These are phyloP conservation scores for Tympanoctomys barrerae DNA, from an alignment of 2,797 vertebrate species.

Conservation along the genomic window DNA sequence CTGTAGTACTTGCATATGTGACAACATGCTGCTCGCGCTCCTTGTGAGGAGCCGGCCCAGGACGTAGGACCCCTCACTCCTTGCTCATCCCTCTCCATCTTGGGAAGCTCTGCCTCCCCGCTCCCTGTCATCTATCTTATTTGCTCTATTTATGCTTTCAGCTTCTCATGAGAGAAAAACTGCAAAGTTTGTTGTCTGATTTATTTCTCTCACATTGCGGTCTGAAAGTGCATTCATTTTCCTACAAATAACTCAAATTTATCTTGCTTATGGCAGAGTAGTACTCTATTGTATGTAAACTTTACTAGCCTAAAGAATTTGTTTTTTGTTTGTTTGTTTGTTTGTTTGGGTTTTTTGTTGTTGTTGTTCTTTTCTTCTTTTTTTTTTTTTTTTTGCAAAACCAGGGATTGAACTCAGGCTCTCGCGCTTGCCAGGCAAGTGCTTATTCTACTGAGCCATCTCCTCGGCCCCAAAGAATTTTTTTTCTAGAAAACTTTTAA, in stretches of 20 bases:
- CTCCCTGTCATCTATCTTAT: neutral
- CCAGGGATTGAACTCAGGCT: no score
- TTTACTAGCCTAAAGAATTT: conserved; percentile 12
- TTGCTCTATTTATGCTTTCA: neutral
- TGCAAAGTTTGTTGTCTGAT: neutral
- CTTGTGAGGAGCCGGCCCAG: neutral
- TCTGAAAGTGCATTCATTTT: neutral
- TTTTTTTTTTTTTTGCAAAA: no score
- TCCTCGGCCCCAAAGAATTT: neutral
- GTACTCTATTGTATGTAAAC: neutral
- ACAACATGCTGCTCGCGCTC: neutral
- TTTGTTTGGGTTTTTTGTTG: no score
- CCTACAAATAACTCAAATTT: neutral
- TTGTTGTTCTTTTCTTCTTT: no score
- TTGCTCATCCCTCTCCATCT: neutral
- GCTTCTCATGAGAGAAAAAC: neutral
- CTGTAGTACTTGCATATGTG: neutral
- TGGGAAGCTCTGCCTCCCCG: neutral
- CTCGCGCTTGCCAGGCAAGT: no score
- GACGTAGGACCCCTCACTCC: neutral
- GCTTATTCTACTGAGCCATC: no score
- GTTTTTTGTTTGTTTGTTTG: no score
- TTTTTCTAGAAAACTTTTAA: neutral
- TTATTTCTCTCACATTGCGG: neutral
- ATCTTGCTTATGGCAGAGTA: neutral